Conservation (phyloP, 2,797 vertebrate species). For the Microhierax caerulescens region DNA sequence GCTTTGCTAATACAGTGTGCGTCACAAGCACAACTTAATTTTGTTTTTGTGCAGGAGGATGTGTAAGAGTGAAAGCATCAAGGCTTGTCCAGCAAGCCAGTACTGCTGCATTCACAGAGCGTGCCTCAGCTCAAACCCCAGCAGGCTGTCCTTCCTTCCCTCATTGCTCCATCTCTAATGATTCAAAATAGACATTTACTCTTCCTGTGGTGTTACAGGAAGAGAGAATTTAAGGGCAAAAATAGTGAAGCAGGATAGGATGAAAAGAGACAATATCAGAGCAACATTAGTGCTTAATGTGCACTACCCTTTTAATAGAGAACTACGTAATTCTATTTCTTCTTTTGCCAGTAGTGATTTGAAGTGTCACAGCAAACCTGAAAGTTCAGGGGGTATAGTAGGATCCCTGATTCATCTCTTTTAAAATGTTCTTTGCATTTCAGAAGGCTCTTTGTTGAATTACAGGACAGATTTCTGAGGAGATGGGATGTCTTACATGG, state of each 20-base stretch:
- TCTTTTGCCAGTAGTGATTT: neutral
- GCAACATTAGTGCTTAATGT: neutral
- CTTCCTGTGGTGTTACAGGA: neutral
- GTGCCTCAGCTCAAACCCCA: neutral
- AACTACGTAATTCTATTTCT: neutral
- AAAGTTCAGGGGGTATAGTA: neutral
- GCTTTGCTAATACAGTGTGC: neutral
- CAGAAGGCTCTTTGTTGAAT: neutral
- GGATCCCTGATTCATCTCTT: neutral
- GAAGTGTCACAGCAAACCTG: neutral
- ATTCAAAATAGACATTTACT: neutral
- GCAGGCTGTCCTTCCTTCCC: neutral
- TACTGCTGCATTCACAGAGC: neutral
- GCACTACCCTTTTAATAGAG: neutral
- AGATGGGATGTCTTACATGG: neutral
- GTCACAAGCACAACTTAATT: neutral
- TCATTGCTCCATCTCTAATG: neutral
- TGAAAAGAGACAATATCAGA: neutral
- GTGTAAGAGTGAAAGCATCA: neutral
- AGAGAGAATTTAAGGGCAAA: neutral
- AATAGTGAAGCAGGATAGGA: neutral
- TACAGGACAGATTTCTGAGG: neutral
- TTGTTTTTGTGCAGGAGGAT: neutral
- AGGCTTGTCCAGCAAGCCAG: neutral
- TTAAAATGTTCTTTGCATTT: neutral